phyloP scores from a whole-genome alignment of 2,888 invertebrate genomes.

The Coenonympha arcania region DNA sequence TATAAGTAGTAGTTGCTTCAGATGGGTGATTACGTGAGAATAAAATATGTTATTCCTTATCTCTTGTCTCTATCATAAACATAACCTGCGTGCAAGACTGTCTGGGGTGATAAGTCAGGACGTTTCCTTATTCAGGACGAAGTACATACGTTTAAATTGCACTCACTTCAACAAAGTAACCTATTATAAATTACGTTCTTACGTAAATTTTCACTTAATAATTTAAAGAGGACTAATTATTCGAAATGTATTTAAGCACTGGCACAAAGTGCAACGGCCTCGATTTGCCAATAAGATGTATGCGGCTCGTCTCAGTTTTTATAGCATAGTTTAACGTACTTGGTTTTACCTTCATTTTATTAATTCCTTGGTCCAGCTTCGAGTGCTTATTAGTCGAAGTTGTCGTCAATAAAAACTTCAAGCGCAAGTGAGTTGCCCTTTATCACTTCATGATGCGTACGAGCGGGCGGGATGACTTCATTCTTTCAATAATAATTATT shows the following conservation, averaged over 20 bases:
- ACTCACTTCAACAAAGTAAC: too few species aligned
- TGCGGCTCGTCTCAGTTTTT: constrained; percentile 14
- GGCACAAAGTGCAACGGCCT: constrained; percentile 18
- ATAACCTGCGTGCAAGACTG: too few species aligned
- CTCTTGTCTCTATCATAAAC: too few species aligned
- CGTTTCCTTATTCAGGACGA: too few species aligned
- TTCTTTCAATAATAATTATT: constrained; percentile 7
- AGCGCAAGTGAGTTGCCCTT: constrained; percentile 18
- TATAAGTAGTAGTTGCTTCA: too few species aligned
- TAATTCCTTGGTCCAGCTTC: constrained; percentile 26
- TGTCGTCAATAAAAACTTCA: constrained; percentile 25
- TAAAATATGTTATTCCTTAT: too few species aligned
- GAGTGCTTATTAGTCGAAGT: constrained; percentile 18
- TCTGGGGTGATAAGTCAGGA: too few species aligned
- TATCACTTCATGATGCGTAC: constrained; percentile 12
- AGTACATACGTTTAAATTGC: too few species aligned
- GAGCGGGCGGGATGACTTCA: constrained; percentile 6
- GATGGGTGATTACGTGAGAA: too few species aligned
- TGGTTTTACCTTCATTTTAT: constrained; percentile 33
- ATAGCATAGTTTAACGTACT: constrained; percentile 26
- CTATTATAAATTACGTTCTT: too few species aligned
- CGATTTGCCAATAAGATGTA: constrained; percentile 17
- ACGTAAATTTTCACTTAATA: too few species aligned
- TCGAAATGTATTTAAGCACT: constrained; percentile 5
- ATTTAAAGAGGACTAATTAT: constrained; percentile 6